phyloP scores from a whole-genome alignment of 2,113 vertebrate species.

The Orycteropus afer region DNA sequence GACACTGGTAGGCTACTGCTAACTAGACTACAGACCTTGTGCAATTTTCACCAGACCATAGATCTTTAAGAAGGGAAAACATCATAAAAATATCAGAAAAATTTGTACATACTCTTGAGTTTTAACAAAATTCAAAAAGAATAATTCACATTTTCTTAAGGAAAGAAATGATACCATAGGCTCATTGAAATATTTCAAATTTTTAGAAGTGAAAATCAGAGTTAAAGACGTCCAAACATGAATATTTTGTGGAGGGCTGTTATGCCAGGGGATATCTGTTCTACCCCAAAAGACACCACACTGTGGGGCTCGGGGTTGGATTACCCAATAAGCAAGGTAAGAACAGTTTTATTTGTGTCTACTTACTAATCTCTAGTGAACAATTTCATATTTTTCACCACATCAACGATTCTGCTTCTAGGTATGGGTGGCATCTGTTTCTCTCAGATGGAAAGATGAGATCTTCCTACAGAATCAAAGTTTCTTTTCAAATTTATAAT shows the following conservation, averaged over 20 bases:
- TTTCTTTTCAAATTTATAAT: background rate
- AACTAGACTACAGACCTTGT: fast-evolving
- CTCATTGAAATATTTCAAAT: background rate
- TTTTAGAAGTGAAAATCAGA: background rate
- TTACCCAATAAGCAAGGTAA: background rate
- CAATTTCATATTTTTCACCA: background rate
- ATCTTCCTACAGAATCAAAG: background rate
- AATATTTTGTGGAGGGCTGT: background rate
- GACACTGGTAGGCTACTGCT: fast-evolving
- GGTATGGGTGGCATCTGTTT: background rate
- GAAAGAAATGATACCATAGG: background rate
- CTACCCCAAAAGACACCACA: too few species aligned
- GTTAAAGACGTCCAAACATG: background rate
- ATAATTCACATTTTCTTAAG: background rate
- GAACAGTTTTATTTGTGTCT: background rate
- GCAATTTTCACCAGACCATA: background rate
- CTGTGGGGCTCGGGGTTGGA: background rate
- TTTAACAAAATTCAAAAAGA: background rate
- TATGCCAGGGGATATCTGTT: fast-evolving
- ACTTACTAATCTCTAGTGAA: background rate
- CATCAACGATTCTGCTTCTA: background rate
- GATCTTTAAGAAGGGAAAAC: background rate
- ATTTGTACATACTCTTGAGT: background rate
- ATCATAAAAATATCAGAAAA: background rate
- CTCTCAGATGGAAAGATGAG: too few species aligned